phyloP scores from a whole-genome alignment of 2,797 vertebrate genomes.

The Gobio occitaniae region DNA sequence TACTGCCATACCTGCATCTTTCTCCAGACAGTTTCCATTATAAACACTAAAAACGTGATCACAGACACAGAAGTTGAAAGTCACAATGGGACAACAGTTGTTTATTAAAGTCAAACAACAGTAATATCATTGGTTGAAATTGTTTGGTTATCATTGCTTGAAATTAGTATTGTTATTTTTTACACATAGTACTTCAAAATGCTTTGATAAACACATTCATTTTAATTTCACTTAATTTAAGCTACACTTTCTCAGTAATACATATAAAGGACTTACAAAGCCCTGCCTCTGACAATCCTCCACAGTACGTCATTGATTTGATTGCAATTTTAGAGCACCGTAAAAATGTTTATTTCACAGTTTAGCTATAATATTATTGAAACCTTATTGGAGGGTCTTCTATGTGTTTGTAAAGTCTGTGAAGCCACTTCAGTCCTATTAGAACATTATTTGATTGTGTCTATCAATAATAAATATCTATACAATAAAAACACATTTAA shows the following conservation, averaged over 20 bases:
- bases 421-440: constrained; percentile 25
- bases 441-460: constrained; percentile 50
- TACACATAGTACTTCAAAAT: background rate
- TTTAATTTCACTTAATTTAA: constrained; percentile 50
- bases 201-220: background rate
- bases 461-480: constrained; percentile 51
- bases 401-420: constrained; percentile 8
- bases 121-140: background rate
- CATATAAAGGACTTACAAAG: constrained; percentile 17
- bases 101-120: constrained; percentile 22
- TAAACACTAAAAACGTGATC: background rate
- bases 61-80: background rate
- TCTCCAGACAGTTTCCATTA: background rate
- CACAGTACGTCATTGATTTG: background rate
- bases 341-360: constrained; percentile 48
- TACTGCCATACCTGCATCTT: background rate
- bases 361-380: constrained; percentile 26
- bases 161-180: constrained; percentile 38
- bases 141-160: constrained; percentile 30
- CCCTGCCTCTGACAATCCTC: background rate
- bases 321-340: constrained; percentile 4
- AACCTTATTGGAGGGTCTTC: background rate
- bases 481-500: constrained; percentile 39
- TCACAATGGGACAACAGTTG: constrained; percentile 10
- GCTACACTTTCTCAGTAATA: constrained; percentile 40